Base-by-base conservation (phyloP, 2,888 invertebrate genomes). In the Drosophila atroscutellata region DNA sequence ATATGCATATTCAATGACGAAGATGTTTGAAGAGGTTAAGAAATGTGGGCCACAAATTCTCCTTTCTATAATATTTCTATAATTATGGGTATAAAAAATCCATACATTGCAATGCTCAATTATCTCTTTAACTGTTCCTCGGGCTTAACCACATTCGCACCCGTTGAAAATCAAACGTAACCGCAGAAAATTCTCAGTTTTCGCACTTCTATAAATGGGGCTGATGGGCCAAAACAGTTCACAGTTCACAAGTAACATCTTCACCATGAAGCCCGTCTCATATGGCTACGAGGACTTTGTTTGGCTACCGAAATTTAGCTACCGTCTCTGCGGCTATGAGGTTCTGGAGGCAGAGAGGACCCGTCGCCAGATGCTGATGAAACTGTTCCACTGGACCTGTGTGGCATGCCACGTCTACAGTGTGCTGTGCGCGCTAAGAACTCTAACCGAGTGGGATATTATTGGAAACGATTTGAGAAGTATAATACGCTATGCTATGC, bases 231-330 rank as follows among this genome's bases (percentile, higher is more conserved):
- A 13, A 37, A 18, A 34, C 5, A 2, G 13, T 37, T 36, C 15
- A 34, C 55, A 79, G 39, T 57, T 45, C 15, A 15, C 30, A 20
- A 51, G 42, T n/a, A 26, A 60, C 20, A 42, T 6, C 30, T 60
- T 66, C n/a, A 30, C 8, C n/a, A 79, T 79, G 86, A 45, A 67
- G 36, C 5, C 52, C 5, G 58, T 32, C 28, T 61, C 57, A 18
- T 71, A 66, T 37, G 36, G 30, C 13, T 81, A 82, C 62, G 71
- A 79, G 56, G 80, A 81, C 36, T 85, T 85, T 8, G 47, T 62
- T 8, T 8, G 66, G 30, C 11, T 82, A 26, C 81, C 86, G 18
- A 64, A 32, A 18, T 11, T 42, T 0, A 49, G 68, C 8, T 69
- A 64, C 24, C 26, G 54, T 7, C 2, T 83, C 0, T 76, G 68